phyloP scores from a whole-genome alignment of 1,140 invertebrate genomes.

The Drosophila tropicalis region DNA sequence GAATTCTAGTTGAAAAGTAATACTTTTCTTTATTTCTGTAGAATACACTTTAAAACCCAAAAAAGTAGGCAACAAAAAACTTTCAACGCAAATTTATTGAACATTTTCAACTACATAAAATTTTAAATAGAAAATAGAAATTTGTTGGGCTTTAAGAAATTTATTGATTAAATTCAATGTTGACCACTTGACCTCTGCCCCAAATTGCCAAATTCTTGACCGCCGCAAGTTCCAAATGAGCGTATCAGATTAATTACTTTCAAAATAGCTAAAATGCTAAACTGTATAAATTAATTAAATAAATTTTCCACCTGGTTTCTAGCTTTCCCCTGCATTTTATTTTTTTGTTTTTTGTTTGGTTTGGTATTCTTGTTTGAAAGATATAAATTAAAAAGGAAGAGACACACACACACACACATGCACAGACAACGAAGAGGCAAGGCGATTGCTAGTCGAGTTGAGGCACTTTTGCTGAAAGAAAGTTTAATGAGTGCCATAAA shows the following conservation, averaged over 20 bases:
- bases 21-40: no score
- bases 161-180: neutral
- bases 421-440: neutral
- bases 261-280: constrained; percentile 36
- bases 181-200: neutral
- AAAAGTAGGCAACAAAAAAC: constrained; percentile 12
- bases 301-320: constrained; percentile 34
- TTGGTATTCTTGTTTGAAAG: constrained; percentile 9
- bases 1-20: no score
- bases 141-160: neutral
- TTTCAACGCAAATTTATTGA: neutral
- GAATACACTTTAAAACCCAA: neutral
- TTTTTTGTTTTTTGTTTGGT: neutral
- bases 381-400: constrained; percentile 16
- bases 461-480: constrained; percentile 73
- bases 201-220: no score
- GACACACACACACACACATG: constrained; percentile 5
- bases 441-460: constrained; percentile 38
- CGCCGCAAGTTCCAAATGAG: neutral
- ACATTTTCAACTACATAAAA: neutral
- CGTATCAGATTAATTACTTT: constrained; percentile 48
- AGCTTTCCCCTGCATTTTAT: neutral
- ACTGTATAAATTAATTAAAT: constrained; percentile 69
- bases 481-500: constrained; percentile 80
- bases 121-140: neutral